Percentiles rank a stretch among this genome's conserved stretches.
Evolutionary conservation across 2,888 invertebrate species (phyloP).

Genomic region (Stenoptilia bipunctidactyla): DNA sequence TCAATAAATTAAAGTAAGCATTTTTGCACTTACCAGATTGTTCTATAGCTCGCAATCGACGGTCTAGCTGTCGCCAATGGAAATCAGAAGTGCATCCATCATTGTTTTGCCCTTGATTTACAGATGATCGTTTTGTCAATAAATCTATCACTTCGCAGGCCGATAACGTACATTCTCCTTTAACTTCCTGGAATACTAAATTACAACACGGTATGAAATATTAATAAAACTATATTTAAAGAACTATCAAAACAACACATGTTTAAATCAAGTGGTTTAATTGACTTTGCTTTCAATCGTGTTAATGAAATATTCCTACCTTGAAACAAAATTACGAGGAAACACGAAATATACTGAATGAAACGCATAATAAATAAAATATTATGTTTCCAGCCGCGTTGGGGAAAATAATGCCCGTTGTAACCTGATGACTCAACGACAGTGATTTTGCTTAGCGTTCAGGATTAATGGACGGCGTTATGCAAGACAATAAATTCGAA

Average conservation of each 20-base stretch:
- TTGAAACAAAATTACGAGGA: slow-evolving; percentile 5
- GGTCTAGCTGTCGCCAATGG: slow-evolving; percentile 70
- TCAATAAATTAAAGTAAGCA: too few species aligned
- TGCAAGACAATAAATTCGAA: neutral
- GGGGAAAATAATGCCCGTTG: too few species aligned
- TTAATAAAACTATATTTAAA: too few species aligned
- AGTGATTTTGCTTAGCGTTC: too few species aligned
- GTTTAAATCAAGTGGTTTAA: too few species aligned
- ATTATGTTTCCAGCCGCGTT: too few species aligned
- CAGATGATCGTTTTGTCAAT: slow-evolving; percentile 25
- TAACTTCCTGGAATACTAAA: slow-evolving; percentile 24
- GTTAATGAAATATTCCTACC: neutral
- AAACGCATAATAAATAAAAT: too few species aligned
- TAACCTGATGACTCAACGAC: too few species aligned
- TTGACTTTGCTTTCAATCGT: too few species aligned
- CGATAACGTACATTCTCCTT: slow-evolving; percentile 50
- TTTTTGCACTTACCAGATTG: slow-evolving; percentile 78
- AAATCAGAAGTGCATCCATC: slow-evolving; percentile 42
- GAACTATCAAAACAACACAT: too few species aligned
- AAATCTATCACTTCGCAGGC: slow-evolving; percentile 68
- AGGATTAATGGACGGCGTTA: neutral
- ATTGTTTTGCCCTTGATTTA: slow-evolving; percentile 20
- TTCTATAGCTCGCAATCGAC: slow-evolving; percentile 76
- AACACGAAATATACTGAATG: slow-evolving; percentile 1
- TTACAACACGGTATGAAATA: neutral